Evolutionary conservation across 2,113 vertebrate genomes (phyloP).

Genomic region (Zosterops hypoxanthus): DNA sequence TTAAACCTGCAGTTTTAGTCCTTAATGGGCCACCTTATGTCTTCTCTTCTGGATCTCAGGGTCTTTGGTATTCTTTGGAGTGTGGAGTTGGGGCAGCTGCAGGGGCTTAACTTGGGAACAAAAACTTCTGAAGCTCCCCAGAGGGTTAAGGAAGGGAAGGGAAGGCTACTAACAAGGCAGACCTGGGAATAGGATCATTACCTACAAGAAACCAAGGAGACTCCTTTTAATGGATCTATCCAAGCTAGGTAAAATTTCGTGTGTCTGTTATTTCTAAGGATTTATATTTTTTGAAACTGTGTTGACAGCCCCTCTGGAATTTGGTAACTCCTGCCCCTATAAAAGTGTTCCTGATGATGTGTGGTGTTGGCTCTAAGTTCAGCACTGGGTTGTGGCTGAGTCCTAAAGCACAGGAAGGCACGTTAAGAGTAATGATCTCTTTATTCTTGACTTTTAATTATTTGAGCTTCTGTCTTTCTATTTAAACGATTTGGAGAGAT

Average conservation of each 20-base stretch:
- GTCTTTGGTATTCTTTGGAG: neutral
- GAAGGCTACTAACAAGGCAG: neutral
- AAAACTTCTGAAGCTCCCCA: fast-evolving
- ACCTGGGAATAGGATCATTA: neutral
- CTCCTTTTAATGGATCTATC: neutral
- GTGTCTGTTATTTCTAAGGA: neutral
- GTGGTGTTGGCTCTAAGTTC: neutral
- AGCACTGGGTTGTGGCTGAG: neutral
- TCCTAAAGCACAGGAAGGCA: neutral
- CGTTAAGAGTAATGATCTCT: neutral
- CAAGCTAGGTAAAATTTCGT: neutral
- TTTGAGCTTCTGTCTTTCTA: neutral
- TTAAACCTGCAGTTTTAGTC: neutral
- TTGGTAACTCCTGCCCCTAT: fast-evolving
- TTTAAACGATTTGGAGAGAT: neutral
- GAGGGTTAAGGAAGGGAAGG: neutral
- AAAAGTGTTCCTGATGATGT: fast-evolving
- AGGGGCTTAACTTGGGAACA: neutral
- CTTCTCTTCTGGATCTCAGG: neutral
- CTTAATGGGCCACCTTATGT: neutral
- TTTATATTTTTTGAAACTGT: neutral
- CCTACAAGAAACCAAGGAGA: neutral
- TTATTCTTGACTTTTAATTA: neutral
- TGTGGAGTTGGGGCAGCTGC: neutral
- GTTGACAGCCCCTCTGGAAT: neutral